Conservation (phyloP, 2,113 vertebrate genomes). For the Hippocampus abdominalis region DNA sequence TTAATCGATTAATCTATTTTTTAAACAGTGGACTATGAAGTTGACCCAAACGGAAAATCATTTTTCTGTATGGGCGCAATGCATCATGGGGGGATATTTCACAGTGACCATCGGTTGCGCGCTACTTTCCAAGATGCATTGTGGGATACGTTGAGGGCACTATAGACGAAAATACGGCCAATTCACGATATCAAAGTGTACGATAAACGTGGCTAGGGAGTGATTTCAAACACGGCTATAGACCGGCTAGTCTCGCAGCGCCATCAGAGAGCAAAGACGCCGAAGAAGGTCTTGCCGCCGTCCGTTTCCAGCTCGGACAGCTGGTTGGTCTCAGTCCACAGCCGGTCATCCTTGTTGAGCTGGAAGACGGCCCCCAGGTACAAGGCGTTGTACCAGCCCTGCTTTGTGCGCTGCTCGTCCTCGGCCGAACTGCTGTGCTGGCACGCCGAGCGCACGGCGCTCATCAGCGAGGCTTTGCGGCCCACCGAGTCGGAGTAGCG, state of each 20-base stretch:
- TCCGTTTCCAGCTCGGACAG: slow-evolving; percentile 47
- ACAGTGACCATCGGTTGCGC: no score
- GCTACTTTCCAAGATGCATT: no score
- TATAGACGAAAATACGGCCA: no score
- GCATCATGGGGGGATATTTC: no score
- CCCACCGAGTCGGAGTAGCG: slow-evolving; percentile 48
- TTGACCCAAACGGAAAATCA: no score
- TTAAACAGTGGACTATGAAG: no score
- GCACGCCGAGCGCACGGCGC: slow-evolving; percentile 60
- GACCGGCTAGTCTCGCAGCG: not conserved
- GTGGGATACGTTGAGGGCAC: no score
- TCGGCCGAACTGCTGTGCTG: slow-evolving; percentile 2
- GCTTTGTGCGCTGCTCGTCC: not conserved
- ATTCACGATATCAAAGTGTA: not conserved
- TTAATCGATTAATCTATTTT: no score
- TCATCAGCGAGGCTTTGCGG: slow-evolving; percentile 46
- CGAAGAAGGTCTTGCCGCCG: slow-evolving; percentile 68
- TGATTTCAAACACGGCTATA: not conserved
- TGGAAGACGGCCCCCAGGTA: slow-evolving; percentile 73
- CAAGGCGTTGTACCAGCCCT: slow-evolving; percentile 66
- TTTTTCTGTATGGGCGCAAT: no score
- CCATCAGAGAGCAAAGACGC: slow-evolving; percentile 68
- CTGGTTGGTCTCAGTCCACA: slow-evolving; percentile 58
- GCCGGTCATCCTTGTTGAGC: slow-evolving; percentile 59
- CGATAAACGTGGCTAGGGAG: not conserved